These are phyloP conservation scores for Bradysia coprophila DNA, from an alignment of 1,140 invertebrate genomes.

Conservation along the genomic window DNA sequence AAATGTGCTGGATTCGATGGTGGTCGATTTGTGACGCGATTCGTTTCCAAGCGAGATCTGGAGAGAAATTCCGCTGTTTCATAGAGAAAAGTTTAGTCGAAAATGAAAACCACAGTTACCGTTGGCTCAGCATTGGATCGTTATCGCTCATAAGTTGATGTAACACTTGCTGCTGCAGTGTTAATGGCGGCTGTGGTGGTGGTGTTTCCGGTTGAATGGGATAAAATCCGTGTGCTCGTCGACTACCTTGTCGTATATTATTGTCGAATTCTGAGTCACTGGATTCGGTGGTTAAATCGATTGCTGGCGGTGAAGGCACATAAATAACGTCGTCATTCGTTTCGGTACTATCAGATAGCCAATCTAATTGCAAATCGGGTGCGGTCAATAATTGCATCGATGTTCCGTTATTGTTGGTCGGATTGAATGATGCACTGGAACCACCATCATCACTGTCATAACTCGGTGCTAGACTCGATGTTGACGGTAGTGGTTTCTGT, in stretches of 20 bases:
- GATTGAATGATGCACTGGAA: not conserved
- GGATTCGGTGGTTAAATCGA: not conserved
- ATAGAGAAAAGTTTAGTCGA: too few relatives aligned
- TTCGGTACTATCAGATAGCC: slow-evolving; percentile 45
- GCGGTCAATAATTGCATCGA: not conserved
- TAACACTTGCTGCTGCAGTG: not conserved
- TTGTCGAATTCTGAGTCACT: too few relatives aligned
- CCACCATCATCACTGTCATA: not conserved
- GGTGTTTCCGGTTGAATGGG: not conserved
- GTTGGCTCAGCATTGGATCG: not conserved
- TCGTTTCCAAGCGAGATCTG: too few relatives aligned
- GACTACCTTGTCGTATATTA: too few relatives aligned
- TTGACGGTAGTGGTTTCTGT: not conserved
- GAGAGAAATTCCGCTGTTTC: too few relatives aligned
- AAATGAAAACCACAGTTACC: too few relatives aligned
- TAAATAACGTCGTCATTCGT: slow-evolving; percentile 34
- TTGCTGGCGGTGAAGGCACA: slow-evolving; percentile 5
- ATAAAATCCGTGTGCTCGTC: too few relatives aligned
- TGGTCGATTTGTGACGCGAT: too few relatives aligned
- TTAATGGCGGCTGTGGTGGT: not conserved
- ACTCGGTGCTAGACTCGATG: not conserved
- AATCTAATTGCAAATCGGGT: slow-evolving; percentile 44
- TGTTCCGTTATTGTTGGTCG: not conserved
- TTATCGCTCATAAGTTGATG: not conserved
- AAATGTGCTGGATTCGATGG: too few relatives aligned